Evolutionary conservation across 2,888 invertebrate genomes (phyloP).

Genomic region (Acrobeloides nanus): DNA sequence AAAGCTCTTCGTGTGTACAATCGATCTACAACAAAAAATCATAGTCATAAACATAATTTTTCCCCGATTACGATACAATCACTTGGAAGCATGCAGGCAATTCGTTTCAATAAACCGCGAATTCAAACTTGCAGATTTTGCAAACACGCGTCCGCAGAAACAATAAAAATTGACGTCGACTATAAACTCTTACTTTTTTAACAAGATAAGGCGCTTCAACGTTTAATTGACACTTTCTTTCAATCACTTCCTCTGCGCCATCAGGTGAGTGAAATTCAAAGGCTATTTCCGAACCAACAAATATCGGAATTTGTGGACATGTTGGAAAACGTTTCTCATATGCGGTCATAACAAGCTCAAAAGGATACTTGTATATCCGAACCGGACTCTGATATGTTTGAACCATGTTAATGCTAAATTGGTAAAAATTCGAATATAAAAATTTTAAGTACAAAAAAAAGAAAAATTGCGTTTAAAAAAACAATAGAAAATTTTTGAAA

Average conservation of each 20-base stretch:
- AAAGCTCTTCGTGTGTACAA: no score
- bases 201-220: conserved; percentile 87
- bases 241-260: conserved; percentile 71
- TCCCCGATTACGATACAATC: no score
- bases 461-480: conserved; percentile 1
- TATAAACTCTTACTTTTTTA: conserved; percentile 67
- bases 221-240: conserved; percentile 77
- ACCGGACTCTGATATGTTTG: conserved; percentile 90
- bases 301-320: conserved; percentile 87
- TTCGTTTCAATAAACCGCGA: no score
- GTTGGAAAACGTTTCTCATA: conserved; percentile 86
- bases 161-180: no score
- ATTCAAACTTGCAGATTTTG: no score
- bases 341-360: conserved; percentile 91
- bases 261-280: conserved; percentile 72
- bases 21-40: no score
- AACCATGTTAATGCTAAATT: conserved; percentile 66
- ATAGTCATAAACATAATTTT: no score
- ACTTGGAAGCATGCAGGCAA: no score
- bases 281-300: conserved; percentile 75
- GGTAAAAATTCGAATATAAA: conserved; percentile 1
- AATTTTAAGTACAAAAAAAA: conserved; percentile 1
- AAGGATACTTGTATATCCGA: conserved; percentile 86
- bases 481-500: not conserved
- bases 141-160: no score